A percentile compares a stretch with the other conserved stretches of the same genome.
These are phyloP conservation scores for Ginglymostoma cirratum DNA, from an alignment of 2,113 vertebrate species.

Conservation along the genomic window DNA sequence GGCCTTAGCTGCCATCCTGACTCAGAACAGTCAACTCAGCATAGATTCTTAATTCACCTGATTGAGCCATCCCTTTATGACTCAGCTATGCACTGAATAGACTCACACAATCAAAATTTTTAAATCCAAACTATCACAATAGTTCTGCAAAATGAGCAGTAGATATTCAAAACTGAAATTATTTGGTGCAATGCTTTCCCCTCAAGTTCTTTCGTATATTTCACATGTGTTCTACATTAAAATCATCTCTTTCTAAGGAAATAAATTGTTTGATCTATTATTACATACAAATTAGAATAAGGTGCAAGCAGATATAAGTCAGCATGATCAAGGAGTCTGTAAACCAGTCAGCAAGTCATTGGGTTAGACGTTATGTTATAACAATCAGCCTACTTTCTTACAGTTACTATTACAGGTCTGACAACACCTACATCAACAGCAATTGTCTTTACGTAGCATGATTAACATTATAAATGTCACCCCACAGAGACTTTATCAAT, in stretches of 20 bases:
- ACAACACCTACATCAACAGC: neutral
- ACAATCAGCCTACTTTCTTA: neutral
- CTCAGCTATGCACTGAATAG: neutral
- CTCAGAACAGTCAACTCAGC: neutral
- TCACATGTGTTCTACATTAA: neutral
- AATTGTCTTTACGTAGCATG: neutral
- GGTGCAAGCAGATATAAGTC: neutral
- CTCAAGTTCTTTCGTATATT: neutral
- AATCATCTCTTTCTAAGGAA: neutral
- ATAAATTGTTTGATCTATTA: neutral
- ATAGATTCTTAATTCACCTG: neutral
- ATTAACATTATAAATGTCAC: neutral
- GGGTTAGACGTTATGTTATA: neutral
- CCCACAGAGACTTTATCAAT: neutral
- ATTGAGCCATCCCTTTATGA: neutral
- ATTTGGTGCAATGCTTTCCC: too few relatives aligned
- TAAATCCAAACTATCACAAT: neutral
- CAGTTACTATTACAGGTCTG: neutral
- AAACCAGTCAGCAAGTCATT: neutral
- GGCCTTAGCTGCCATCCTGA: neutral
- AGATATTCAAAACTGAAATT: too few relatives aligned
- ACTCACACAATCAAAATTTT: neutral
- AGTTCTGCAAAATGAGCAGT: neutral
- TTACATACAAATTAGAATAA: neutral
- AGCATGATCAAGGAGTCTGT: neutral